Base-by-base conservation (phyloP, 2,797 vertebrate genomes). In the Mus minutoides region DNA sequence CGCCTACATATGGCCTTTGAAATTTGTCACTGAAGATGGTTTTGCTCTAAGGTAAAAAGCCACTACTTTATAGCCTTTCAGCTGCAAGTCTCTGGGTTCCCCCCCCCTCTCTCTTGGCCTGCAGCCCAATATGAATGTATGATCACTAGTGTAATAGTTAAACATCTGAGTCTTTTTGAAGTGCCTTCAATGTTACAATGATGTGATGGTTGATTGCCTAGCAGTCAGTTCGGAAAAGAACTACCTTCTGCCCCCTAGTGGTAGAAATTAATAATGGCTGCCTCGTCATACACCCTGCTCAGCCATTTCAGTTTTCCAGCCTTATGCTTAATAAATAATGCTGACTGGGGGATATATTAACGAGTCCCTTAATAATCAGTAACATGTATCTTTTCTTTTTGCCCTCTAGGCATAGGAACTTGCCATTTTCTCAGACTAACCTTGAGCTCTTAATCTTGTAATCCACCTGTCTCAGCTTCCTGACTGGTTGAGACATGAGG, bases 121-220 rank as follows among this genome's bases (percentile, higher is more conserved):
- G 98, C 96, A 99, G 98, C 98, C 98, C 98, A 98, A 98, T 97
- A 97, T 97, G 98, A 98, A 98, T 98, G 98, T 98, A 98, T 98
- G 98, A 99, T 99, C 98, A 98, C 98, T 98, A 97, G 97, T 98
- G 98, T 98, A 98, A 98, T 97, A 98, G 98, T 98, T 98, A 98
- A 99, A 99, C 98, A 98, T 98, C 98, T 98, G 98, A 98, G 98
- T 98, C 98, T 97, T 98, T 98, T 98, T 98, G 98, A 99, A 98
- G 98, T 98, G 98, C 95, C 98, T 98, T 98, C 98, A 96, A 93
- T 95, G 97, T 97, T 98, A 92, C 92, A 93, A 67, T 92, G 97
- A 98, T 98, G 98, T 96, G 98, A 98, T 97, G 97, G 95, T 97
- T 93, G 89, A 97, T 96, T 69, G 34, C 98, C 96, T 97, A 91